These are phyloP conservation scores for Caenorhabditis japonica DNA, from an alignment of 2,888 invertebrate species.

Conservation along the genomic window DNA sequence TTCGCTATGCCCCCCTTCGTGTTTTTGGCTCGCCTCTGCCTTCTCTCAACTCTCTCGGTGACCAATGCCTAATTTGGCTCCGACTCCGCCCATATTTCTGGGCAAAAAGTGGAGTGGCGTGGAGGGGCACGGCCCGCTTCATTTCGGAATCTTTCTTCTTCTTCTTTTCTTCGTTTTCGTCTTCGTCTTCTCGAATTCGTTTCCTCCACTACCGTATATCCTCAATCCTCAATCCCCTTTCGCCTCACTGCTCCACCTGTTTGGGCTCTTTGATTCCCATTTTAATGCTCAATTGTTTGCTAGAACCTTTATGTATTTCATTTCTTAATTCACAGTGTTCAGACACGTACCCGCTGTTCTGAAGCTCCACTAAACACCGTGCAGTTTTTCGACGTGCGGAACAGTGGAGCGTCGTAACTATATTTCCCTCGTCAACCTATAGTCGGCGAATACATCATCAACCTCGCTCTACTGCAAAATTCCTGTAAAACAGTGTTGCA, in stretches of 20 bases:
- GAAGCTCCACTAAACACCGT: too few species aligned
- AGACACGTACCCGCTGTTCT: too few species aligned
- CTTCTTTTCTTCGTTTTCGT: constrained; percentile 2
- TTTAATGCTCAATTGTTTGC: too few species aligned
- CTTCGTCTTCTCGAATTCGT: constrained; percentile 7
- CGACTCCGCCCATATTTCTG: constrained; percentile 34
- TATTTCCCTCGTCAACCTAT: too few species aligned
- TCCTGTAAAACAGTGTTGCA: too few species aligned
- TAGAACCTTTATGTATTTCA: too few species aligned
- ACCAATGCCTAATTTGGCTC: constrained; percentile 46
- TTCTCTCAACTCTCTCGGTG: constrained; percentile 22
- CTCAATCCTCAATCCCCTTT: constrained; percentile 25
- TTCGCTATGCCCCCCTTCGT: constrained; percentile 14
- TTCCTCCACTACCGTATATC: constrained; percentile 25
- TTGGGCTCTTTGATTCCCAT: too few species aligned
- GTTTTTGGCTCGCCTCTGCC: constrained; percentile 8
- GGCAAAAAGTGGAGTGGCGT: constrained; percentile 4
- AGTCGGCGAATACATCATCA: too few species aligned
- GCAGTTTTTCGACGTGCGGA: too few species aligned
- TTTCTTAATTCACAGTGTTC: too few species aligned
- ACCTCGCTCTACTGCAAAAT: too few species aligned
- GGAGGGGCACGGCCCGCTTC: constrained; percentile 2
- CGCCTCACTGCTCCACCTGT: constrained; percentile 9
- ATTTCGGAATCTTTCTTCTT: constrained; percentile 36
- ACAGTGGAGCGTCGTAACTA: too few species aligned